A percentile compares a stretch with the other conserved stretches of the same genome.
Conservation (phyloP, 2,113 vertebrate genomes). For the Chloropsis cyanopogon region DNA sequence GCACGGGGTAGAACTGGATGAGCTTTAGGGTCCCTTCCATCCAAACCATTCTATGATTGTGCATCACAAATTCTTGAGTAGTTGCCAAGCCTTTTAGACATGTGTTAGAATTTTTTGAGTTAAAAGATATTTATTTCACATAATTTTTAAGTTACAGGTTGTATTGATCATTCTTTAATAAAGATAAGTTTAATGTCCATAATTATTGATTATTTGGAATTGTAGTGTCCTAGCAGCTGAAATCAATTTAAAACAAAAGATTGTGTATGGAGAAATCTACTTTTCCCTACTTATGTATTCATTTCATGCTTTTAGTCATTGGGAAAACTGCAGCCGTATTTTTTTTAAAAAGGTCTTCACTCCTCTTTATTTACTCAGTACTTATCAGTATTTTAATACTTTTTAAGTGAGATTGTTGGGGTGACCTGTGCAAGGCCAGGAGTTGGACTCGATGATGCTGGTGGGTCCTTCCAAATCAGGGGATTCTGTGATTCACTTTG, state of each 20-base stretch:
- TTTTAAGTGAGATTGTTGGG: not conserved
- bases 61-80: not conserved
- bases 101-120: not conserved
- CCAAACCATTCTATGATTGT: not conserved
- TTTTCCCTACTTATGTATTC: not conserved
- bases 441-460: not conserved
- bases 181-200: not conserved
- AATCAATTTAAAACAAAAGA: not conserved
- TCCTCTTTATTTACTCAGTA: not conserved
- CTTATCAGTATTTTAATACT: not conserved
- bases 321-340: not conserved
- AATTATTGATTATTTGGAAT: not conserved
- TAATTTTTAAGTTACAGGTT: not conserved
- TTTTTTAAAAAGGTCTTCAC: not conserved
- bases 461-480: not conserved
- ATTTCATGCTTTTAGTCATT: not conserved
- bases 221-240: not conserved
- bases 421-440: not conserved
- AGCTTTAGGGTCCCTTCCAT: not conserved
- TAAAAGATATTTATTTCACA: not conserved
- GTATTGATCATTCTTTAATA: not conserved
- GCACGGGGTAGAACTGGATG: accelerated
- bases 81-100: not conserved
- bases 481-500: not conserved
- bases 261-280: not conserved